Evolutionary conservation across 2,797 vertebrate species (phyloP), one percentile per base, ranked within the genome.

Genomic region (Xyrichtys novacula): DNA sequence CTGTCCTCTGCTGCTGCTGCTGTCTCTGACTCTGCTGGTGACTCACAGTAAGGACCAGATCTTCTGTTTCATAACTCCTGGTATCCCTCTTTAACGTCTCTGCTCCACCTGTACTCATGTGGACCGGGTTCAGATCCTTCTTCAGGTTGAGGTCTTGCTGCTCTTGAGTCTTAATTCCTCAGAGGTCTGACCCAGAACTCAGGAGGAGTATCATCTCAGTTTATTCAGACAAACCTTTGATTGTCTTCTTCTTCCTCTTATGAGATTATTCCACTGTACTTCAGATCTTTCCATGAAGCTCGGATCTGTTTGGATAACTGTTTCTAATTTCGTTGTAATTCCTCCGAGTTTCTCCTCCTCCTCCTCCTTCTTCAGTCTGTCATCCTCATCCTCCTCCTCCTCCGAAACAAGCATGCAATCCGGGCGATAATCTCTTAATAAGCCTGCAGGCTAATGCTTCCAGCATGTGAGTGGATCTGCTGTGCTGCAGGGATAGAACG

Each of bases 1-100:
- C 87, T 92, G 87, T 81, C 78, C 91, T 17, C 87, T 95, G 40
- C 68, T 95, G 40, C 68, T 95, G 65, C 89, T 94, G 85, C 75
- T 93, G 63, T 77, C 89, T 83, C 59, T 94, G 40, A 57, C 92
- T 65, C 82, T 94, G 85, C 92, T 92, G 6, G 20, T 73, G 54
- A 48, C 64, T 56, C 89, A 95, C 88, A 91, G 96, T 96, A 89
- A 93, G 74, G 58, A 88, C 17, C 16, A 1, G 0, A 29, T 65
- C 65, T 54, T 19, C 49, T 32, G 65, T 20, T 19, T 22, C 38
- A 14, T 28, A 3, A 15, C 11, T 4, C 46, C 44, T 46, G 6
- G 53, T 9, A 48, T 61, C 2, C 10, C n/a, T 14, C 3, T 6
- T 63, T 17, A 42, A 65, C 12, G 57, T 28, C 20, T 53, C 28